Conservation (phyloP, 2,113 vertebrate genomes). For the Ochotona princeps region DNA sequence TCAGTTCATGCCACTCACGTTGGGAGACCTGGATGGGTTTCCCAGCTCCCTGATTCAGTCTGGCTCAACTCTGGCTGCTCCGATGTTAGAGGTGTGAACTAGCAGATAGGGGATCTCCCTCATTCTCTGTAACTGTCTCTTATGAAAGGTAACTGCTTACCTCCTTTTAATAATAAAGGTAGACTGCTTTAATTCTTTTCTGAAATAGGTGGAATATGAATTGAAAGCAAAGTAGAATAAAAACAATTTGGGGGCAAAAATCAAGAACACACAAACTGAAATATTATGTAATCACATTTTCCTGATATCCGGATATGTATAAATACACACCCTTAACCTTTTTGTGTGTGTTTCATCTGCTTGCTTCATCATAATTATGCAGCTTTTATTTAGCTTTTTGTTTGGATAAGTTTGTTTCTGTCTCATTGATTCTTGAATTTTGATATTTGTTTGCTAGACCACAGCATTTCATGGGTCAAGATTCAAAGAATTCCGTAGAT, state of each 20-base stretch:
- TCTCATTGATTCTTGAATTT: constrained; percentile 62
- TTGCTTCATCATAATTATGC: constrained; percentile 44
- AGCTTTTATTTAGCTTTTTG: constrained; percentile 19
- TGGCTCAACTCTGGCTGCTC: too few relatives aligned
- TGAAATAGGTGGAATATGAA: neutral
- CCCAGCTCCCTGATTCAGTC: too few relatives aligned
- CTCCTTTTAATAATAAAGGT: constrained; percentile 42
- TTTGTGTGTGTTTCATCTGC: neutral
- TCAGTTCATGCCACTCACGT: too few relatives aligned
- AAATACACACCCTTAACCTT: neutral
- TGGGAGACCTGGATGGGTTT: too few relatives aligned
- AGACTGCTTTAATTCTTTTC: constrained; percentile 39
- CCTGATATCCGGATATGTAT: neutral
- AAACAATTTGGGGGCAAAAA: constrained; percentile 13
- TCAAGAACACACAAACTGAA: neutral
- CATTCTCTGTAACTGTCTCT: too few relatives aligned
- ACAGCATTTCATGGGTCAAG: constrained; percentile 81
- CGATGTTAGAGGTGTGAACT: too few relatives aligned
- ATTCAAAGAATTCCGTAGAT: constrained; percentile 86
- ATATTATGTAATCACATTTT: neutral
- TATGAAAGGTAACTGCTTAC: constrained; percentile 25
- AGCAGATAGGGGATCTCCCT: too few relatives aligned
- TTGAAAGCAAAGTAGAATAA: constrained; percentile 31
- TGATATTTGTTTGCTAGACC: constrained; percentile 85
- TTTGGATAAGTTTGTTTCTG: constrained; percentile 48